Evolutionary conservation across 1,140 invertebrate genomes (phyloP).

Genomic region (Mya arenaria): DNA sequence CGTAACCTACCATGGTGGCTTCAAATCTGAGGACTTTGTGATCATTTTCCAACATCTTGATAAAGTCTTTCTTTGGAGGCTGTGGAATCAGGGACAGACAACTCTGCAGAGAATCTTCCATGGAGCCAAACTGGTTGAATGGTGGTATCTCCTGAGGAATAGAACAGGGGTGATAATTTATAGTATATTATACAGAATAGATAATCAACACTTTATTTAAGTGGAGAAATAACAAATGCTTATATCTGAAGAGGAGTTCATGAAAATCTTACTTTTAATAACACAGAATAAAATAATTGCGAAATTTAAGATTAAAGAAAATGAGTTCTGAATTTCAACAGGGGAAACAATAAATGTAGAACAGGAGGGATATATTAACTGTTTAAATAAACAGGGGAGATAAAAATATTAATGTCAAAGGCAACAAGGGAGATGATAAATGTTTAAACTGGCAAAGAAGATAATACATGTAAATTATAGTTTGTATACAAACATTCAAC

Average conservation of each 20-base stretch:
- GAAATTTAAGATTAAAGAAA: too few relatives aligned
- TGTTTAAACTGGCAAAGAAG: too few relatives aligned
- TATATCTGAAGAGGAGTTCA: not conserved
- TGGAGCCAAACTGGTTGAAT: slow-evolving; percentile 93
- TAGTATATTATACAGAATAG: not conserved
- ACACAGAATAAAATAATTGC: too few relatives aligned
- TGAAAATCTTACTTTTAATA: too few relatives aligned
- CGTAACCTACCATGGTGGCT: slow-evolving; percentile 80
- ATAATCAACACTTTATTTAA: not conserved
- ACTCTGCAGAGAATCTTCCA: slow-evolving; percentile 89
- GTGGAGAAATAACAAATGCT: not conserved
- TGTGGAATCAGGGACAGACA: slow-evolving; percentile 87
- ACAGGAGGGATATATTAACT: too few relatives aligned
- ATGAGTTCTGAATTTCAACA: too few relatives aligned
- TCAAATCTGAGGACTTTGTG: slow-evolving; percentile 83
- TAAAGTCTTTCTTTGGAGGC: slow-evolving; percentile 88
- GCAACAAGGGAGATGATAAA: too few relatives aligned
- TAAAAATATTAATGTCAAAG: too few relatives aligned
- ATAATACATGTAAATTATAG: too few relatives aligned
- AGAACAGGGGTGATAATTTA: slow-evolving; percentile 33
- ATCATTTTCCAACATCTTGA: slow-evolving; percentile 91
- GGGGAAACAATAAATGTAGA: too few relatives aligned
- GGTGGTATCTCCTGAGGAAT: slow-evolving; percentile 85
- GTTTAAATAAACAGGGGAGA: too few relatives aligned
- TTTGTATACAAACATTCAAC: too few relatives aligned